Evolutionary conservation across 2,113 vertebrate species (phyloP), one percentile per base, ranked within the genome.

Genomic region (Bungarus multicinctus): DNA sequence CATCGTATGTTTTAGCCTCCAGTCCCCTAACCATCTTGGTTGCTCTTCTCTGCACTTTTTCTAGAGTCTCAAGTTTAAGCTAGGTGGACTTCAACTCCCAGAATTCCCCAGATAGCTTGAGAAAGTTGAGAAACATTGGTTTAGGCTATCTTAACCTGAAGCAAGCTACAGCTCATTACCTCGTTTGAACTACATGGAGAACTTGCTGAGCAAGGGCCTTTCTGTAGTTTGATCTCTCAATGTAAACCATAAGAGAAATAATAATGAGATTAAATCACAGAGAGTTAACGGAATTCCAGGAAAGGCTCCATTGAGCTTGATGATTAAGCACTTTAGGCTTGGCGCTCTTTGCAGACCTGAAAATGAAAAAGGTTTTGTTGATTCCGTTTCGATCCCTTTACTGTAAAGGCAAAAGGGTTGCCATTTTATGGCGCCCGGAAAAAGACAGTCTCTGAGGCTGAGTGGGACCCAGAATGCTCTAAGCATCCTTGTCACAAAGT

Each of bases 181-280:
- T 89, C 92, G 86, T 92, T 93, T 91, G 94, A 47, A 0, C 0
- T 88, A 86, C 2, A 0, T 45, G 52, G 91, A 50, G 90, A 92
- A 57, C 92, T 27, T 87, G 45, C 86, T 60, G n/a, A 39, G 64
- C 45, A 5, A 34, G 52, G 58, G 3, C 11, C 89, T 55, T 91
- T 93, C 93, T 91, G 87, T 87, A 25, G n/a, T 88, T 95, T 94
- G 93, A 25, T 39, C 43, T 12, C 54, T 30, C 95, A 88, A 64
- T 89, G 85, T 85, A 30, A 89, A 93, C 93, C 57, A 54, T 52
- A 91, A 50, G 54, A 87, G 64, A 92, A 94, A 91, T 88, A 94
- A 91, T 90, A 92, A 93, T 91, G 60, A 50, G 87, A 88, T 81
- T 45, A 18, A 18, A 45, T 89, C 5, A 2, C 39, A 89, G 87